These are phyloP conservation scores for Linnaemya vulpina DNA, from an alignment of 2,888 invertebrate genomes.

Conservation along the genomic window DNA sequence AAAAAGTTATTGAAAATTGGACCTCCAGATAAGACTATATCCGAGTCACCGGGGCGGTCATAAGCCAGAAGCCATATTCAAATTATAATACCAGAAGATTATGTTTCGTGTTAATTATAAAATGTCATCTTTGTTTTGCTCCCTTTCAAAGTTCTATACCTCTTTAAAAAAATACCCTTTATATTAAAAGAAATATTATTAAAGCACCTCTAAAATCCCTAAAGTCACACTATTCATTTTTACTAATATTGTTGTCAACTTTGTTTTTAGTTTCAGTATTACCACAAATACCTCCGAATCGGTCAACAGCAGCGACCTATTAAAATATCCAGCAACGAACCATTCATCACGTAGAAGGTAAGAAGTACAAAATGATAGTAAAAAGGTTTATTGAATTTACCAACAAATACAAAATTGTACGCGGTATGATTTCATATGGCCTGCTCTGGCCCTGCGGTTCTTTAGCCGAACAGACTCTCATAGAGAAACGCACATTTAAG, in stretches of 20 bases:
- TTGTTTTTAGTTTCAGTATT: constrained; percentile 60
- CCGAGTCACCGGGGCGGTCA: too few species aligned
- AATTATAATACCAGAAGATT: too few species aligned
- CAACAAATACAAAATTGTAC: constrained; percentile 84
- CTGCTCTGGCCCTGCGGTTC: constrained; percentile 86
- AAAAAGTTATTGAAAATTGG: too few species aligned
- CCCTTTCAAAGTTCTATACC: too few species aligned
- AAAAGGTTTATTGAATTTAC: constrained; percentile 83
- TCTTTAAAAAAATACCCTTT: too few species aligned
- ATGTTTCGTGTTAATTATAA: too few species aligned
- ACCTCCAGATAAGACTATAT: too few species aligned
- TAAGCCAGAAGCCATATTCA: too few species aligned
- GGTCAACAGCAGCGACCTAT: constrained; percentile 1
- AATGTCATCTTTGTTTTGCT: too few species aligned
- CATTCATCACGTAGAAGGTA: neutral
- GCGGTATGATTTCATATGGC: constrained; percentile 86
- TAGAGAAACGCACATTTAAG: constrained; percentile 84
- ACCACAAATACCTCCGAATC: neutral
- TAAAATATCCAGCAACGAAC: neutral
- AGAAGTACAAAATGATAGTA: constrained; percentile 76
- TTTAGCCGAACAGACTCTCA: constrained; percentile 84
- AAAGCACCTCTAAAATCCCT: too few species aligned
- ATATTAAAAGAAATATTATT: too few species aligned
- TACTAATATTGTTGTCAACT: neutral
- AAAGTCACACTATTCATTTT: too few species aligned